Percentiles rank a stretch among this genome's conserved stretches.
Conservation (phyloP, 1,140 invertebrate genomes). For the Bombus confusus region DNA sequence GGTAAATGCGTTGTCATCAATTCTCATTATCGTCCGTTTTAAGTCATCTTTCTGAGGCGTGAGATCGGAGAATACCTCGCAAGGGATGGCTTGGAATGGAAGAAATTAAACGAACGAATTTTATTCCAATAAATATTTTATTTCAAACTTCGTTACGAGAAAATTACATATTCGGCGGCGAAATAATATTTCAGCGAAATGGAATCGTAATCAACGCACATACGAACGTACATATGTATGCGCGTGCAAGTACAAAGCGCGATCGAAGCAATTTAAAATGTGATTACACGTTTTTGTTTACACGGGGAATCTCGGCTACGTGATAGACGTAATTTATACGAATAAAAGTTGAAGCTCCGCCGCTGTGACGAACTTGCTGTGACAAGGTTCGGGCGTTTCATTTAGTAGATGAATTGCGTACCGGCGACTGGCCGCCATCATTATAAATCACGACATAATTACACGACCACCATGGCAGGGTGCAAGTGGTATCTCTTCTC, state of each 20-base stretch:
- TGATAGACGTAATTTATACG: constrained; percentile 48
- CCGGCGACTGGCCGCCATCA: constrained; percentile 68
- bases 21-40: constrained; percentile 29
- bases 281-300: constrained; percentile 20
- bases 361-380: constrained; percentile 64
- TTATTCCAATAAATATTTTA: background rate
- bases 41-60: background rate
- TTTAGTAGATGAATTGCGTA: constrained; percentile 69
- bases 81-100: background rate
- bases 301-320: background rate
- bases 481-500: constrained; percentile 59
- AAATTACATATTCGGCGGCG: background rate
- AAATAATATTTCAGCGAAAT: background rate
- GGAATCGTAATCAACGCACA: background rate
- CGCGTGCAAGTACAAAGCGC: background rate
- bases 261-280: constrained; percentile 13
- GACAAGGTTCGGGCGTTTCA: constrained; percentile 72
- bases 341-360: constrained; percentile 59
- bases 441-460: constrained; percentile 75
- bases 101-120: background rate
- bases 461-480: constrained; percentile 65
- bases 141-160: background rate
- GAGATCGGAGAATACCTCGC: background rate
- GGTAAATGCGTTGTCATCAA: constrained; percentile 31
- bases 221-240: no score